phyloP scores from a whole-genome alignment of 2,888 invertebrate species.

The Apamea epomidion region DNA sequence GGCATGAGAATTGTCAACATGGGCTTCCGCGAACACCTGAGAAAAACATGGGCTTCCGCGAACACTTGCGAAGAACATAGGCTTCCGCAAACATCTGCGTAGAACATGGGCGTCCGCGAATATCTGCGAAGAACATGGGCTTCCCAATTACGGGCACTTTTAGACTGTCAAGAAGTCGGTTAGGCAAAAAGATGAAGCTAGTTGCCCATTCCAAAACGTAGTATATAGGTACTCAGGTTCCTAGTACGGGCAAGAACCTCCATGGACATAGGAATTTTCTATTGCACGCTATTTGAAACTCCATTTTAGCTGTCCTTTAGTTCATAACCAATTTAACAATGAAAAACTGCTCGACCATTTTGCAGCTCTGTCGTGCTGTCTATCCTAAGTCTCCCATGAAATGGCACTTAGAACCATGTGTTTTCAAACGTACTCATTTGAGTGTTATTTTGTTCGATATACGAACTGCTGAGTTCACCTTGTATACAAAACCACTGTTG shows the following conservation, averaged over 20 bases:
- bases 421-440: constrained; percentile 54
- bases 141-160: background rate
- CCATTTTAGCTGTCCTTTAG: background rate
- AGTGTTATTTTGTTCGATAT: constrained; percentile 39
- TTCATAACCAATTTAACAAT: background rate
- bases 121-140: no score
- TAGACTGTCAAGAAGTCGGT: background rate
- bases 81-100: no score
- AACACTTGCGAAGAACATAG: no score
- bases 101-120: no score
- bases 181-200: background rate
- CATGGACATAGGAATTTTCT: background rate
- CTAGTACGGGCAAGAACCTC: background rate
- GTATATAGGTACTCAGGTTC: background rate
- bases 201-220: background rate
- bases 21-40: no score
- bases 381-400: constrained; percentile 64
- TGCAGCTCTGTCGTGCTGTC: background rate
- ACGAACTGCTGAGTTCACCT: constrained; percentile 40
- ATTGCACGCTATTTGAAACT: background rate
- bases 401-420: constrained; percentile 63
- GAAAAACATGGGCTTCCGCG: no score
- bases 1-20: background rate
- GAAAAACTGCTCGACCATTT: background rate
- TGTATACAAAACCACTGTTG: constrained; percentile 26